A percentile compares a stretch with the other conserved stretches of the same genome.
Conservation (phyloP, 2,113 vertebrate genomes). For the Pelobates fuscus region DNA sequence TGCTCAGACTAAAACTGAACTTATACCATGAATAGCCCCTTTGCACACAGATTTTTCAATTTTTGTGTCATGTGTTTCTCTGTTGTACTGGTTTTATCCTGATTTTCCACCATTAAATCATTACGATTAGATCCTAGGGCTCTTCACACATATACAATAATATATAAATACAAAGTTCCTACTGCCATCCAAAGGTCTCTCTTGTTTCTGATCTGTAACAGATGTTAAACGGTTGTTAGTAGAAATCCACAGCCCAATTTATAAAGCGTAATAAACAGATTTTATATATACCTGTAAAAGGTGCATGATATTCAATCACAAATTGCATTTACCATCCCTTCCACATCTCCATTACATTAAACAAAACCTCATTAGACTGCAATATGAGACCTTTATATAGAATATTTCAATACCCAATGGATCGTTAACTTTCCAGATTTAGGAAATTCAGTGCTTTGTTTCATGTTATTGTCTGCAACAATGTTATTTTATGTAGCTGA, state of each 20-base stretch:
- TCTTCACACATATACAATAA: neutral
- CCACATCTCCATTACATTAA: conserved; percentile 11
- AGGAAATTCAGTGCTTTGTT: conserved; percentile 20
- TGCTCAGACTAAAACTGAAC: too few relatives aligned
- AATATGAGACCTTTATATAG: conserved; percentile 10
- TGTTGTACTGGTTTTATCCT: too few relatives aligned
- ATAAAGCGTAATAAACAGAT: conserved; percentile 30
- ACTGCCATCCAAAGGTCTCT: conserved; percentile 3
- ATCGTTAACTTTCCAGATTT: conserved; percentile 34
- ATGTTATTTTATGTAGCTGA: conserved; percentile 22
- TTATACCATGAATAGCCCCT: too few relatives aligned
- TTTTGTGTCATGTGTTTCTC: too few relatives aligned
- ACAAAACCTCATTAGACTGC: conserved; percentile 33
- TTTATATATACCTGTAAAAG: conserved; percentile 46
- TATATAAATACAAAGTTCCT: neutral
- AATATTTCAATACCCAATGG: conserved; percentile 21
- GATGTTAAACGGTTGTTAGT: conserved; percentile 31
- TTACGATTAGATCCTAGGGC: neutral
- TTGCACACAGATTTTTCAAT: too few relatives aligned
- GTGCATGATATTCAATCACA: conserved; percentile 27
- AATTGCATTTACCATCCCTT: conserved; percentile 1
- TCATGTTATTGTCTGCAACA: conserved; percentile 18
- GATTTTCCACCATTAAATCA: neutral
- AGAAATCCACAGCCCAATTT: conserved; percentile 28
- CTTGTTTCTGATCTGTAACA: conserved; percentile 21